Evolutionary conservation across 1,140 invertebrate genomes (phyloP).

Genomic region (Liolophura sinensis): DNA sequence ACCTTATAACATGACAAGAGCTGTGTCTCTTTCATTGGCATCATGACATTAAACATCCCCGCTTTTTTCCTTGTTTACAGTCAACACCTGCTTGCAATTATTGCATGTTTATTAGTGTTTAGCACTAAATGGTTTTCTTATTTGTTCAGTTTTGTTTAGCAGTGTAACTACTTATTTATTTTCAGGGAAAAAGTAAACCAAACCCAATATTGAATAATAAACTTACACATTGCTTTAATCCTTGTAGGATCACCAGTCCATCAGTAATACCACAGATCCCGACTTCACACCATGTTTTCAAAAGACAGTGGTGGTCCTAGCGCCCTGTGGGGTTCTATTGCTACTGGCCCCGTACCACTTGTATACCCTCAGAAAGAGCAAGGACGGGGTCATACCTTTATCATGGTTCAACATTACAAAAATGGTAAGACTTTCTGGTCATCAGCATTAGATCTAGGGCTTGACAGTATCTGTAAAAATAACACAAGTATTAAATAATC

Average conservation of each 20-base stretch:
- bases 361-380: conserved; percentile 19
- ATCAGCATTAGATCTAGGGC: neutral
- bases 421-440: conserved; percentile 33
- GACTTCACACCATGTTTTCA: conserved; percentile 53
- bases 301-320: conserved; percentile 79
- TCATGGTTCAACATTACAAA: conserved; percentile 33
- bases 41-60: too few relatives aligned
- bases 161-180: neutral
- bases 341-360: conserved; percentile 34
- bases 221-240: conserved; percentile 10
- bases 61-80: too few relatives aligned
- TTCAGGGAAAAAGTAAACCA: conserved; percentile 6
- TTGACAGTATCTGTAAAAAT: neutral
- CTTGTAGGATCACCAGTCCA: conserved; percentile 33
- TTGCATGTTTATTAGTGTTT: too few relatives aligned
- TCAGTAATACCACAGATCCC: conserved; percentile 44
- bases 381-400: conserved; percentile 20
- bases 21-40: too few relatives aligned
- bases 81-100: too few relatives aligned
- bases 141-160: neutral
- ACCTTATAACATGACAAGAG: too few relatives aligned
- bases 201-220: neutral
- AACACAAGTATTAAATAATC: neutral
- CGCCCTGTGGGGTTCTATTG: conserved; percentile 68
- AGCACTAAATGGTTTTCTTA: too few relatives aligned